phyloP scores from a whole-genome alignment of 2,797 vertebrate genomes.

The Aldrovandia affinis region DNA sequence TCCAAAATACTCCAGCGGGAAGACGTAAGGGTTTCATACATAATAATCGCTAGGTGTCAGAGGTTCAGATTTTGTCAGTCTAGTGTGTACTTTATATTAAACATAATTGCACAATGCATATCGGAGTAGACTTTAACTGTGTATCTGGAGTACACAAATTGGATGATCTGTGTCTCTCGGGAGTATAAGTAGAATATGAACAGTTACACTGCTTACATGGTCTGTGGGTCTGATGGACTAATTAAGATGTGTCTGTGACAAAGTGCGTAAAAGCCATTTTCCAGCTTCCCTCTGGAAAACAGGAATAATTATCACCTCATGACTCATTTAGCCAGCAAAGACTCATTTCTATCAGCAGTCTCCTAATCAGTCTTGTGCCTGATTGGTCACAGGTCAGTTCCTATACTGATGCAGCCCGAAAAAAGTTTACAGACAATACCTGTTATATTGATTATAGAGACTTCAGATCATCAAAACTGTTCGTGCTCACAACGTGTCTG shows the following conservation, averaged over 20 bases:
- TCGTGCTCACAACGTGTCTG: not conserved
- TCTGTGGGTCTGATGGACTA: constrained; percentile 8
- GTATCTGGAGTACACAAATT: not conserved
- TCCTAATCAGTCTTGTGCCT: constrained; percentile 1
- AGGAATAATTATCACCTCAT: constrained; percentile 24
- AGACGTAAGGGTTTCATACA: no score
- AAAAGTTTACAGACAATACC: not conserved
- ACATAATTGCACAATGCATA: not conserved
- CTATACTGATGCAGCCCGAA: not conserved
- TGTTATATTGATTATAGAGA: not conserved
- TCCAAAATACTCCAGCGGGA: no score
- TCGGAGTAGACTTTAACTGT: not conserved
- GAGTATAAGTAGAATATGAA: not conserved
- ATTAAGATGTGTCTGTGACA: constrained; percentile 22
- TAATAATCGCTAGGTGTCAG: no score
- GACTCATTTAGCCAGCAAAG: constrained; percentile 22
- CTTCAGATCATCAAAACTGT: not conserved
- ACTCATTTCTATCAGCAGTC: constrained; percentile 1
- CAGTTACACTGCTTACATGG: not conserved
- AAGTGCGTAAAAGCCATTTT: constrained; percentile 17
- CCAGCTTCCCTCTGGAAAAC: constrained; percentile 1
- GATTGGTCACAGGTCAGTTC: constrained; percentile 26
- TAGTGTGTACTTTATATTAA: not conserved
- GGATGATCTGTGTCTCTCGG: not conserved
- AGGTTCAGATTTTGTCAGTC: no score